These are phyloP conservation scores for Ramazzottius varieornatus DNA, from an alignment of 2,888 invertebrate genomes.

Conservation along the genomic window DNA sequence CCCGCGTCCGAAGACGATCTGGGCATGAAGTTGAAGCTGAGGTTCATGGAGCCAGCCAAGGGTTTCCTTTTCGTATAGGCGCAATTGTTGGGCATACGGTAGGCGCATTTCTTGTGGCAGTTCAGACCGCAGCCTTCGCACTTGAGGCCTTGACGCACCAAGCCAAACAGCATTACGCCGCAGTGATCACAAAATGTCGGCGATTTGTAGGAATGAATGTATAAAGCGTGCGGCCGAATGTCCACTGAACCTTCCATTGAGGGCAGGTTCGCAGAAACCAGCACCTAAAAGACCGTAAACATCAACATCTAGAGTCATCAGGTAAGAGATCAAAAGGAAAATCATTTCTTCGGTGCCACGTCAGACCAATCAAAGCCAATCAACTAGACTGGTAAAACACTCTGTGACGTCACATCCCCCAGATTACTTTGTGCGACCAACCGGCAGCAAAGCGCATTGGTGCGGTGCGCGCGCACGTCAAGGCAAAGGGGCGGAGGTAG, in stretches of 20 bases:
- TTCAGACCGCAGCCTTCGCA: conserved; percentile 95
- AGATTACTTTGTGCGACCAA: too few relatives aligned
- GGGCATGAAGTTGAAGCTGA: conserved; percentile 20
- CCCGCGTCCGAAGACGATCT: conserved; percentile 38
- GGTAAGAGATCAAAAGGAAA: too few relatives aligned
- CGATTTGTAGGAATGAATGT: conserved; percentile 90
- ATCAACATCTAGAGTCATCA: too few relatives aligned
- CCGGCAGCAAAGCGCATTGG: too few relatives aligned
- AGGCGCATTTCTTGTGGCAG: conserved; percentile 78
- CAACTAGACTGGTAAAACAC: too few relatives aligned
- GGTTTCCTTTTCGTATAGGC: conserved; percentile 29
- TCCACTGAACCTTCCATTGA: conserved; percentile 26
- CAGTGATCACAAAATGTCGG: conserved; percentile 99
- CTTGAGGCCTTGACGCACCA: conserved; percentile 90
- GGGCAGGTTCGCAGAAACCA: conserved; percentile 18
- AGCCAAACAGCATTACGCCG: conserved; percentile 94
- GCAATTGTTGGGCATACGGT: conserved; percentile 94
- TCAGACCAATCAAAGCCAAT: too few relatives aligned
- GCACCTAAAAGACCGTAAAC: too few relatives aligned
- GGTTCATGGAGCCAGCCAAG: not conserved
- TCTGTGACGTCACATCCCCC: too few relatives aligned
- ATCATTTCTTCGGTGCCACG: too few relatives aligned
- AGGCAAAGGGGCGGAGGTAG: too few relatives aligned
- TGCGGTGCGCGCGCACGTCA: too few relatives aligned
- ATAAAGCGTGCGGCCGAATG: conserved; percentile 59